Evolutionary conservation across 2,797 vertebrate genomes (phyloP).

Genomic region (Hydrophis major): DNA sequence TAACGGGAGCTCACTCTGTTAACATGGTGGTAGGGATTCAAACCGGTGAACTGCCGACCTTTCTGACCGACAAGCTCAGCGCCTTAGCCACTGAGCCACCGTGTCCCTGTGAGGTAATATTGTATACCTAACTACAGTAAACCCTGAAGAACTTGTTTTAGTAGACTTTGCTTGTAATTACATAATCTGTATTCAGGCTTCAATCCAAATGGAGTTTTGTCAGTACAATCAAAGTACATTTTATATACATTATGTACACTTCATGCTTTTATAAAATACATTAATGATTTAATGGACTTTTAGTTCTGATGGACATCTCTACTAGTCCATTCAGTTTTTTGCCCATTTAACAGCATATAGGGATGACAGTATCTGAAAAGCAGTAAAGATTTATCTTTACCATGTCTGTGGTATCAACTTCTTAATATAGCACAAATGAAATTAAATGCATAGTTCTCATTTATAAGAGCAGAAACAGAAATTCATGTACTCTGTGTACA

Average conservation of each 20-base stretch:
- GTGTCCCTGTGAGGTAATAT: not conserved
- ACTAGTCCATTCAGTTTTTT: not conserved
- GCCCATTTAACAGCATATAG: not conserved
- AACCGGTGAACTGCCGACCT: too few relatives aligned
- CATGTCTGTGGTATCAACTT: not conserved
- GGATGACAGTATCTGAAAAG: not conserved
- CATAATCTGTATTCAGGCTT: not conserved
- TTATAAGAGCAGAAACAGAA: conserved; percentile 14
- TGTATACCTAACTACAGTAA: not conserved
- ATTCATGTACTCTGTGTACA: conserved; percentile 28
- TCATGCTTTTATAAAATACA: not conserved
- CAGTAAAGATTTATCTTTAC: conserved; percentile 12
- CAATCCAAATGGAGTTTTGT: not conserved
- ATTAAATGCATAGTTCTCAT: conserved; percentile 27
- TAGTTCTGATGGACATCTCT: not conserved
- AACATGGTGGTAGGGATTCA: too few relatives aligned
- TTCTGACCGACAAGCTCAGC: too few relatives aligned
- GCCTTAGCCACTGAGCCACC: too few relatives aligned
- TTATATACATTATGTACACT: not conserved
- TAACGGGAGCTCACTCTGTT: too few relatives aligned
- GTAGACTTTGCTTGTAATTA: not conserved
- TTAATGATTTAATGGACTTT: not conserved
- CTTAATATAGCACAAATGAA: conserved; percentile 16
- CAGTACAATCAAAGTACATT: not conserved
- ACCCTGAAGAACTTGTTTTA: not conserved